A percentile compares a stretch with the other conserved stretches of the same genome.
Evolutionary conservation across 2,888 invertebrate genomes (phyloP).

Genomic region (Geophilus truncorum): DNA sequence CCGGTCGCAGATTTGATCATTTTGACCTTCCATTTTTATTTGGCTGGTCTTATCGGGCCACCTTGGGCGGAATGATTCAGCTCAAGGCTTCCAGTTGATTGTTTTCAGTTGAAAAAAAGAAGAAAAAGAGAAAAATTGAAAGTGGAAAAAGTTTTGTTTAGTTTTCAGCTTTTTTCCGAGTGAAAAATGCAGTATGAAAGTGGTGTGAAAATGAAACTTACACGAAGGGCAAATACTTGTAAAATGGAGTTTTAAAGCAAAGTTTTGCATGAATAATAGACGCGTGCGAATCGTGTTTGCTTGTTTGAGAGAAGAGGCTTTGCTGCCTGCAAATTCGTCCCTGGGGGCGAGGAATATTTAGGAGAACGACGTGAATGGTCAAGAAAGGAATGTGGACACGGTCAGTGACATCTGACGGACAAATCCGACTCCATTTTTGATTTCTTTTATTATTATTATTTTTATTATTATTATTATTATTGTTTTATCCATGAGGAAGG

Average conservation of each 20-base stretch:
- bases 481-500: not conserved
- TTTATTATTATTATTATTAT: not conserved
- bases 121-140: not conserved
- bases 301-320: not conserved
- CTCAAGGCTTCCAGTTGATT: too few relatives aligned
- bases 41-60: too few relatives aligned
- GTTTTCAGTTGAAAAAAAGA: too few relatives aligned
- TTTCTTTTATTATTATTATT: not conserved
- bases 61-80: too few relatives aligned
- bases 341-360: not conserved
- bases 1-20: too few relatives aligned
- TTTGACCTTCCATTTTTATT: too few relatives aligned
- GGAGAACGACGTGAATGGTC: not conserved
- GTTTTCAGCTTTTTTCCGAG: not conserved
- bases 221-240: not conserved
- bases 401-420: slow-evolving; percentile 18
- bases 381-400: slow-evolving; percentile 21
- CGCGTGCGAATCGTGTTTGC: not conserved
- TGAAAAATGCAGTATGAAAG: not conserved
- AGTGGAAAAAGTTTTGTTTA: not conserved
- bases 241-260: not conserved
- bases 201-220: slow-evolving; percentile 1
- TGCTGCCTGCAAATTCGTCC: not conserved
- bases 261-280: not conserved
- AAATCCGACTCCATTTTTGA: slow-evolving; percentile 1